phyloP scores from a whole-genome alignment of 2,888 invertebrate genomes.

The Cepaea hortensis region DNA sequence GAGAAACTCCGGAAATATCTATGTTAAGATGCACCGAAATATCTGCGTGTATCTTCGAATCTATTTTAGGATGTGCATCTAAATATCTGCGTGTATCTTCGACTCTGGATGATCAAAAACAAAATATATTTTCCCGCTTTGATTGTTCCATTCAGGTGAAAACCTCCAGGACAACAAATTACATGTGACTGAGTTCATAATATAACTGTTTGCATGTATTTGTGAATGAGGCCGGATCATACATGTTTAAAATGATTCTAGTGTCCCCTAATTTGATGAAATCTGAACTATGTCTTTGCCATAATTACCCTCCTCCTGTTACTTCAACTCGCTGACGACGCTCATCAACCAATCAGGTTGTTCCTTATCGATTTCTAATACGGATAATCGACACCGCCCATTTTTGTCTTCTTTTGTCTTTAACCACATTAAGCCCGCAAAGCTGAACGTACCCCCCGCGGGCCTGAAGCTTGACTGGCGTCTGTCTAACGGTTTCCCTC shows the following conservation, averaged over 20 bases:
- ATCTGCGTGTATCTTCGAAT: too few relatives aligned
- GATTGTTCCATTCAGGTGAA: too few relatives aligned
- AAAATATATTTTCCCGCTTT: too few relatives aligned
- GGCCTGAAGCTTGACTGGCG: slow-evolving; percentile 19
- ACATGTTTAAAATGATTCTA: background rate
- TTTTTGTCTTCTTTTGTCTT: slow-evolving; percentile 22
- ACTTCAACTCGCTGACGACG: background rate
- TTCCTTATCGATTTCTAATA: slow-evolving; percentile 33
- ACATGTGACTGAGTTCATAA: too few relatives aligned
- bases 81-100: too few relatives aligned
- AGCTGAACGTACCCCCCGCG: background rate
- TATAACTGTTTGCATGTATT: background rate
- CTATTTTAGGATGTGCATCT: too few relatives aligned
- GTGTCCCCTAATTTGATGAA: slow-evolving; percentile 32
- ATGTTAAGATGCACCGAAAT: too few relatives aligned
- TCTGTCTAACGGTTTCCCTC: slow-evolving; percentile 28
- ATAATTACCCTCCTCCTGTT: slow-evolving; percentile 24
- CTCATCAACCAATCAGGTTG: slow-evolving; percentile 36
- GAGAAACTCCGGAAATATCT: too few relatives aligned
- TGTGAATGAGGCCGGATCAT: slow-evolving; percentile 2
- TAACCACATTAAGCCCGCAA: slow-evolving; percentile 2
- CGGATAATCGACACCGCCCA: slow-evolving; percentile 37
- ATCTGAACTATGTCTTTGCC: background rate
- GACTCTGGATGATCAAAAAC: too few relatives aligned
- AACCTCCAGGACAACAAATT: too few relatives aligned